Evolutionary conservation across 2,888 invertebrate genomes (phyloP), one percentile per base, ranked within the genome.

Genomic region (Kryphioiulus occultus): DNA sequence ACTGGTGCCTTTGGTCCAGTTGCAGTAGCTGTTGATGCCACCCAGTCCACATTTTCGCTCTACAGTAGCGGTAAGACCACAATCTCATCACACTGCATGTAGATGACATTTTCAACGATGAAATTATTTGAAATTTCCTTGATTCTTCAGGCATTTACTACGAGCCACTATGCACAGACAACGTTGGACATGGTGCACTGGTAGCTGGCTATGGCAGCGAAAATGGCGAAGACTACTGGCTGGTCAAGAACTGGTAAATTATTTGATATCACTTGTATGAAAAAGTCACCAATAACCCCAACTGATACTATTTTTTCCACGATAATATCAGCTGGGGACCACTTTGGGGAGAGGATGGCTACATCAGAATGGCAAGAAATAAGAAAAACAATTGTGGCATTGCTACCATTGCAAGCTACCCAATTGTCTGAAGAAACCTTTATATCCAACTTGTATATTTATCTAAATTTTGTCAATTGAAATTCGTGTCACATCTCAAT

Each of bases 131-230:
- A n/a, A n/a, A n/a, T n/a, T n/a, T n/a, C n/a, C n/a, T n/a, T n/a
- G n/a, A 7, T 83, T 83, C 35, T 42, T 1, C 47, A 87, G 87
- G 89, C 12, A 86, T 89, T 53, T 89, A 88, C 59, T 86, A 96
- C 89, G 95, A 95, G 89, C 92, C 93, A 0, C 92, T 93, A 86
- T 97, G 97, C 92, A 93, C 94, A 0, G 93, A 95, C 0, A 92
- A 92, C 0, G 94, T 98, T n/a, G 97, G 98, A 92, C 98, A 98
- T 91, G 98, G 97, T 0, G 96, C 98, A 94, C 92, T 98, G 82
- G 93, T 96, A n/a, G 95, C 98, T 15, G 98, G 98, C 0, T 98
- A 97, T 91, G 97, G 97, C 15, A 91, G 92, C 19, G 91, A 92
- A 86, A 89, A 90, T 85, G 91, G 91, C 0, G 94, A 94, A 9